These are phyloP conservation scores for Nannoperca australis DNA, from an alignment of 2,797 vertebrate species.

Conservation along the genomic window DNA sequence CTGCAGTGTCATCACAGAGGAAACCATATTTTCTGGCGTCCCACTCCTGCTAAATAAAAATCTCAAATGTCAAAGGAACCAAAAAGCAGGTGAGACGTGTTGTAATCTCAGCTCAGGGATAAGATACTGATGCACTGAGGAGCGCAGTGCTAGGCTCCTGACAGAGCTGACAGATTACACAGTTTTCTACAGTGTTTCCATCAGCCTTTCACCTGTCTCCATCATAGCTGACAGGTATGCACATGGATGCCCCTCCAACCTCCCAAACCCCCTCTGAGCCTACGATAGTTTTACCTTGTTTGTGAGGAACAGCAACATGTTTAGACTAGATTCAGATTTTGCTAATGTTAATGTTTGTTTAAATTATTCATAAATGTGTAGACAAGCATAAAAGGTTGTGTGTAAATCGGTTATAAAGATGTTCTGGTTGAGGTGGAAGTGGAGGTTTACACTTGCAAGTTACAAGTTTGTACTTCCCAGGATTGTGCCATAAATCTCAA, in stretches of 20 bases:
- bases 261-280: not conserved
- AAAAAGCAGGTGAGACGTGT: not conserved
- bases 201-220: not conserved
- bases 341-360: too few relatives aligned
- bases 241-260: not conserved
- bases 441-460: not conserved
- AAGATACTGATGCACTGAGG: not conserved
- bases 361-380: not conserved
- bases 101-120: conserved; percentile 4
- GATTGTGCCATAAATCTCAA: not conserved
- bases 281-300: not conserved
- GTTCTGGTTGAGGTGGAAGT: too few relatives aligned
- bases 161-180: conserved; percentile 16
- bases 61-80: conserved; percentile 14
- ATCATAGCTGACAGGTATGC: not conserved
- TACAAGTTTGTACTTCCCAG: not conserved
- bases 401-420: not conserved
- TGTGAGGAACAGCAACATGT: not conserved
- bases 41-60: not conserved
- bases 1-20: too few relatives aligned
- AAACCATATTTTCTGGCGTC: not conserved
- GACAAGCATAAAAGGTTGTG: not conserved
- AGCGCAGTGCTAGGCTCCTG: not conserved
- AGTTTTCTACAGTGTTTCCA: not conserved
- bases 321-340: not conserved